Base-by-base conservation (phyloP, 2,113 vertebrate species). In the Cnemophilus loriae region DNA sequence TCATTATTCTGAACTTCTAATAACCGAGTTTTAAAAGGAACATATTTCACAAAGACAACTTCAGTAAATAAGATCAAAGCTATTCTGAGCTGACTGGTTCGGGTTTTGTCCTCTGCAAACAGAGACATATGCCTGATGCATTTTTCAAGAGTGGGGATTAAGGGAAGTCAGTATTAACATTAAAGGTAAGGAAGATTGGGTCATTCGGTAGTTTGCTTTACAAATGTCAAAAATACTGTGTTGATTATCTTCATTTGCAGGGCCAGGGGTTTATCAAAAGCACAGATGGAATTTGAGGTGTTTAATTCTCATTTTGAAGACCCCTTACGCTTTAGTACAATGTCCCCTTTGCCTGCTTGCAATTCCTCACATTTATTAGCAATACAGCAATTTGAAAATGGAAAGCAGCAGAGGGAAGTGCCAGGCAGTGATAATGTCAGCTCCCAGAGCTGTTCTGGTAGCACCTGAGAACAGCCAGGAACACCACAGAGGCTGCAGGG, bases 1-100 rank as follows among this genome's bases (percentile, higher is more conserved):
- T 96, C 93, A 75, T 97, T 97, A 97, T 93, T 97, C 89, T 93
- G 83, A 82, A 71, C 56, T 92, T 96, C 55, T 82, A 79, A 74
- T 96, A 92, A 94, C 68, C 1, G 12, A 80, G 90, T 93, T 96
- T 95, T 96, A 95, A 97, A 87, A 95, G 88, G 90, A 96, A 84
- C 52, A 68, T 97, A 94, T 96, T 96, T 97, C 89, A 95, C 70
- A 70, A 80, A 96, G 76, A 61, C 32, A 84, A 20, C 39, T 91
- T 96, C 95, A 92, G 61, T 79, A 95, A 95, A 86, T 79, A 89
- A 93, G 94, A 93, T 96, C 93, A 95, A 87, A 96, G 50, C 68
- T 84, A 22, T 76, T 84, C 52, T n/a, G 21, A 53, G 52, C 47
- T 87, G 90, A 33, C 30, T 78, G 60, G 69, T 87, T 92, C 86